Conservation (phyloP, 2,888 invertebrate genomes). For the Campoplex capitator region DNA sequence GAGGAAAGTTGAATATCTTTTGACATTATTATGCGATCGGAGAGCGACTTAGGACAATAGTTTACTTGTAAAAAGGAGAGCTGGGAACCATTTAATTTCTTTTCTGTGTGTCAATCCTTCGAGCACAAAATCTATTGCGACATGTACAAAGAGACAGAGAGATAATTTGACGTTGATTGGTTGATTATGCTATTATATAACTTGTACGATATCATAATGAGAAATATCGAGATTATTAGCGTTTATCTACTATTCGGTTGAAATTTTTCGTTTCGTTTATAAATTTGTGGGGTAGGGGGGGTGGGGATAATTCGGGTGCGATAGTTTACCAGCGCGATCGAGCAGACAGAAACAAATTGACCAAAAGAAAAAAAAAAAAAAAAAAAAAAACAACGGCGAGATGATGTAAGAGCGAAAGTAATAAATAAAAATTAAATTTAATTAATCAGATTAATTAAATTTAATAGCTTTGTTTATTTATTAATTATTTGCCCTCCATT, state of each 20-base stretch:
- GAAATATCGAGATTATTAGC: slow-evolving; percentile 80
- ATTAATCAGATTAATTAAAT: slow-evolving; percentile 32
- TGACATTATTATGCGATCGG: slow-evolving; percentile 82
- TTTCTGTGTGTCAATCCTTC: slow-evolving; percentile 40
- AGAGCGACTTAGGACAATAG: slow-evolving; percentile 69
- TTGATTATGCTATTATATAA: slow-evolving; percentile 81
- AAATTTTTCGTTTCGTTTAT: slow-evolving; percentile 17
- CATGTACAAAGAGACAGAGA: slow-evolving; percentile 77
- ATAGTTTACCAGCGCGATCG: slow-evolving; percentile 74
- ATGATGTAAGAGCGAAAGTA: slow-evolving; percentile 19
- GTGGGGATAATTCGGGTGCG: slow-evolving; percentile 70
- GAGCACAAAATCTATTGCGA: slow-evolving; percentile 69
- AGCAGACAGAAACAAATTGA: slow-evolving; percentile 68
- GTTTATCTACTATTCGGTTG: slow-evolving; percentile 79
- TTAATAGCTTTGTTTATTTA: background rate
- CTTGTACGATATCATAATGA: slow-evolving; percentile 79
- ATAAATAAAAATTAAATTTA: slow-evolving; percentile 15
- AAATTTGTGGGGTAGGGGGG: slow-evolving; percentile 6
- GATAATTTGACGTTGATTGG: slow-evolving; percentile 49
- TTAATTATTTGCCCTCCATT: slow-evolving; percentile 3
- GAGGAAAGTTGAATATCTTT: slow-evolving; percentile 53
- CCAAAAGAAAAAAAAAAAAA: background rate
- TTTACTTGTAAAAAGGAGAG: slow-evolving; percentile 50
- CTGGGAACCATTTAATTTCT: slow-evolving; percentile 22
- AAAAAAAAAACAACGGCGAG: background rate